phyloP scores from a whole-genome alignment of 2,888 invertebrate genomes.

The Pseudoips prasinana region DNA sequence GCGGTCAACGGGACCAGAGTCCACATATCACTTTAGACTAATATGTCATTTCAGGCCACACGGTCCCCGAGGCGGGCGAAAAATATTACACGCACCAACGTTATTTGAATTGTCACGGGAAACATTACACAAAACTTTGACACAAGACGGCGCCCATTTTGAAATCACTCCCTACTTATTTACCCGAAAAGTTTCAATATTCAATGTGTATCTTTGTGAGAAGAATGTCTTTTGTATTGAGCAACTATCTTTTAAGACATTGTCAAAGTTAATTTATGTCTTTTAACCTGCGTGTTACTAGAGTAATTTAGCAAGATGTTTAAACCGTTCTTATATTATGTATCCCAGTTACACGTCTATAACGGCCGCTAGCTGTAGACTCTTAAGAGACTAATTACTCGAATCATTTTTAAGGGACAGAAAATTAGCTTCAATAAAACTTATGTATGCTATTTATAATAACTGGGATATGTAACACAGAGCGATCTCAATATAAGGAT shows the following conservation, averaged over 20 bases:
- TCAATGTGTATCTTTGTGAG: not conserved
- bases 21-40: constrained; percentile 28
- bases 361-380: no score
- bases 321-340: no score
- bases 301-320: no score
- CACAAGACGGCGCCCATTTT: constrained; percentile 19
- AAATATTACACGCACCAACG: constrained; percentile 58
- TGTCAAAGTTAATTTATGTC: no score
- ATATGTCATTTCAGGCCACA: constrained; percentile 20
- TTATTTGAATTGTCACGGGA: constrained; percentile 55
- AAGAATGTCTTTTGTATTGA: constrained; percentile 22
- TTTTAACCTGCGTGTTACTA: no score
- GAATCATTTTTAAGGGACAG: no score
- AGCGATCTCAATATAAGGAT: no score
- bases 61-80: constrained; percentile 35
- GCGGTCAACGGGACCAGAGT: constrained; percentile 14
- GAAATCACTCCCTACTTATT: constrained; percentile 4
- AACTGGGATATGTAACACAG: no score
- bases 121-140: constrained; percentile 59
- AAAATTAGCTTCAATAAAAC: no score
- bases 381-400: no score
- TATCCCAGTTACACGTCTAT: no score
- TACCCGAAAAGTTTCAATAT: not conserved
- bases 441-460: no score
- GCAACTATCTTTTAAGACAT: constrained; percentile 24